Conservation (phyloP, 2,113 vertebrate species). For the Sinocyclocheilus grahami region DNA sequence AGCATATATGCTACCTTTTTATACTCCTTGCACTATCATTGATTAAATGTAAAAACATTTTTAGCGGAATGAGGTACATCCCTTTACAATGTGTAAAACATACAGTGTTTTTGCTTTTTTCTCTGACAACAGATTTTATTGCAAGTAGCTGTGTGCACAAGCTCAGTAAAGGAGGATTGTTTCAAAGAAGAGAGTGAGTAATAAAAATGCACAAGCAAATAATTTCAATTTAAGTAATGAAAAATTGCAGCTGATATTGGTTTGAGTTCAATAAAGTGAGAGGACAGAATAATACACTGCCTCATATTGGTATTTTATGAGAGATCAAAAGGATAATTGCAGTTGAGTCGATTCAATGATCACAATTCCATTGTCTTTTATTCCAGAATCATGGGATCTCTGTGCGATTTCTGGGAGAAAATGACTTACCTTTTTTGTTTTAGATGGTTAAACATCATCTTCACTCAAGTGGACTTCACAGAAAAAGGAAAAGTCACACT, state of each 20-base stretch:
- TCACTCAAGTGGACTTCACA: neutral
- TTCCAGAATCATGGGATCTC: conserved; percentile 14
- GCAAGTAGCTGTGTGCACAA: neutral
- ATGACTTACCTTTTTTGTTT: conserved; percentile 10
- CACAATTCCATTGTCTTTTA: neutral
- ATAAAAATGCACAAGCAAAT: neutral
- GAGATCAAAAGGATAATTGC: conserved; percentile 35
- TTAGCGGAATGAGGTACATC: neutral
- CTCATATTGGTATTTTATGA: conserved; percentile 12
- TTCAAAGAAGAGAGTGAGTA: neutral
- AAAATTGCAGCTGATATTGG: conserved; percentile 26
- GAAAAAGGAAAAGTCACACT: conserved; percentile 6
- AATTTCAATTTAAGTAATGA: conserved; percentile 14
- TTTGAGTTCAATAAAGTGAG: conserved; percentile 13
- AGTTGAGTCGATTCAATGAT: neutral
- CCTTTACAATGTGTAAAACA: neutral
- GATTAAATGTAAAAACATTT: neutral
- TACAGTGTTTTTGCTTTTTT: neutral
- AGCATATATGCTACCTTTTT: neutral
- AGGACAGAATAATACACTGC: conserved; percentile 4
- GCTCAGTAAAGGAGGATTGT: neutral
- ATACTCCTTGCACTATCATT: neutral
- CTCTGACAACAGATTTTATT: neutral
- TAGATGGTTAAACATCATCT: neutral
- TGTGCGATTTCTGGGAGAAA: neutral